Percentiles rank a stretch among this genome's conserved stretches.
phyloP scores from a whole-genome alignment of 1,140 invertebrate species.

The fruit fly (Drosophila melanogaster) region Release_6_plus_ISO1_MT NT_033777.3:9638001-9638500 shows the following conservation, averaged over 20 bases:
- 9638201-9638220: background rate
- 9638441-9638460: no score
- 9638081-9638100: background rate
- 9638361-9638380: no score
- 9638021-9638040: background rate
- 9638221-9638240: background rate
- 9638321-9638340: background rate
- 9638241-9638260: background rate
- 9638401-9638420: no score
- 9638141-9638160: background rate
- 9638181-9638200: constrained; percentile 2
- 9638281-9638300: background rate
- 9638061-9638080: background rate
- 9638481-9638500: background rate
- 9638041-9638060: constrained; percentile 1
- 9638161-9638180: background rate
- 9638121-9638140: background rate
- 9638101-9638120: background rate
- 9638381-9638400: no score
- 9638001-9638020: background rate
- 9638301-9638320: background rate
- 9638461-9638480: background rate
- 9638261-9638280: background rate
- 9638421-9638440: background rate
- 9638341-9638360: no score